Evolutionary conservation across 2,888 invertebrate species (phyloP).

Genomic region (Cephus pygmeus): DNA sequence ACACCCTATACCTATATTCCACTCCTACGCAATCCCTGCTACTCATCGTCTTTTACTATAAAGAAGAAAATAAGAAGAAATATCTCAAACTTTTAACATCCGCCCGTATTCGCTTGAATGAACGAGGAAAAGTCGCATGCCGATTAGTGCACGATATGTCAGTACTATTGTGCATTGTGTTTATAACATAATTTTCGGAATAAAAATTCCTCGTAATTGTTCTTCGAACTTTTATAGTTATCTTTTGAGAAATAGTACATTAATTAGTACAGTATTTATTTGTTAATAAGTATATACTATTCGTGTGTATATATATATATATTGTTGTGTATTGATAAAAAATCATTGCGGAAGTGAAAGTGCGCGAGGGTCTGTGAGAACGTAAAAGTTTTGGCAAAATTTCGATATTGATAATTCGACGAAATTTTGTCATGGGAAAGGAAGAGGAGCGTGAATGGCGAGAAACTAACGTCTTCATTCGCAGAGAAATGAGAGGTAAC

Average conservation of each 20-base stretch:
- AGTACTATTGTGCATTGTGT: background rate
- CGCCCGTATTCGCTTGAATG: background rate
- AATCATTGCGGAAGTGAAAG: background rate
- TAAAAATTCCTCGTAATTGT: background rate
- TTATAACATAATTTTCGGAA: background rate
- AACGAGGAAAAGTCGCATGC: background rate
- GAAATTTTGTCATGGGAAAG: slow-evolving; percentile 36
- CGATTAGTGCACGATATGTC: background rate
- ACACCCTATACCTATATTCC: slow-evolving; percentile 10
- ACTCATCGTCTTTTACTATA: slow-evolving; percentile 16
- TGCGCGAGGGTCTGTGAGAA: background rate
- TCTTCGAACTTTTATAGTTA: background rate
- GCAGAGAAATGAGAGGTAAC: slow-evolving; percentile 5
- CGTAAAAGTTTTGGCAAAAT: background rate
- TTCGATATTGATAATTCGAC: background rate
- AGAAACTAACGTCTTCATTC: slow-evolving; percentile 9
- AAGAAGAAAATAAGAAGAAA: background rate
- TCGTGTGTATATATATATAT: background rate
- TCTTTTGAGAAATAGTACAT: too few species aligned
- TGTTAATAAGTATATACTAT: background rate
- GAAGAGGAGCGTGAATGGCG: slow-evolving; percentile 14
- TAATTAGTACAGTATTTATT: background rate
- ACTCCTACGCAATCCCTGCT: slow-evolving; percentile 11
- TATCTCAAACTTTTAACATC: background rate
- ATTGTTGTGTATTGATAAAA: background rate